Percentiles rank a stretch among this genome's conserved stretches.
These are phyloP conservation scores for Brachionus asplanchnoidis DNA, from an alignment of 1,140 invertebrate genomes.

Conservation along the genomic window DNA sequence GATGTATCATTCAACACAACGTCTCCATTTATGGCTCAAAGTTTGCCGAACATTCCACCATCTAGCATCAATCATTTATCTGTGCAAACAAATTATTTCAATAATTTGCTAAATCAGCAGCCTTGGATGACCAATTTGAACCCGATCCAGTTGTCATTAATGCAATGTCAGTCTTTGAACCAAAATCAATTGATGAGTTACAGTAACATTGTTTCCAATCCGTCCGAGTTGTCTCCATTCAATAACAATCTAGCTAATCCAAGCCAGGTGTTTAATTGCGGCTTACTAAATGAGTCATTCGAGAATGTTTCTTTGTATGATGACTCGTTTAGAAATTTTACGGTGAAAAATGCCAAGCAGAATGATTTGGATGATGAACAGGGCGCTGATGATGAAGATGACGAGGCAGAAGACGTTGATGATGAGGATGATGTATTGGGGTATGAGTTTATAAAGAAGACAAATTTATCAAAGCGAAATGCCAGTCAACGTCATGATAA, in stretches of 20 bases:
- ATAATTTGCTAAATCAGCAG: slow-evolving; percentile 14
- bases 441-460: slow-evolving; percentile 11
- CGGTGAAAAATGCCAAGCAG: not conserved
- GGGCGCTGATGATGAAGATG: not conserved
- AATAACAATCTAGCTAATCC: not conserved
- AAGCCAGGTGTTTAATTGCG: not conserved
- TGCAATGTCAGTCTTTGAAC: not conserved
- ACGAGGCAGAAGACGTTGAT: not conserved
- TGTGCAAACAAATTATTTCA: not conserved
- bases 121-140: not conserved
- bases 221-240: slow-evolving; percentile 4
- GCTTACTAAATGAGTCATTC: not conserved
- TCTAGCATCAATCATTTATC: not conserved
- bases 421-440: not conserved
- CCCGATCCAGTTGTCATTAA: not conserved
- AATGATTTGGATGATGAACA: not conserved
- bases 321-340: not conserved
- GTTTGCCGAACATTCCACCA: not conserved
- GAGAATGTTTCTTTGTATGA: not conserved
- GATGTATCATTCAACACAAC: slow-evolving; percentile 14
- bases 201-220: not conserved
- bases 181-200: not conserved
- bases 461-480: not conserved
- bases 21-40: not conserved
- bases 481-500: not conserved